Evolutionary conservation across 2,888 invertebrate genomes (phyloP), one percentile per base, ranked within the genome.

Genomic region (Eupithecia insigniata): DNA sequence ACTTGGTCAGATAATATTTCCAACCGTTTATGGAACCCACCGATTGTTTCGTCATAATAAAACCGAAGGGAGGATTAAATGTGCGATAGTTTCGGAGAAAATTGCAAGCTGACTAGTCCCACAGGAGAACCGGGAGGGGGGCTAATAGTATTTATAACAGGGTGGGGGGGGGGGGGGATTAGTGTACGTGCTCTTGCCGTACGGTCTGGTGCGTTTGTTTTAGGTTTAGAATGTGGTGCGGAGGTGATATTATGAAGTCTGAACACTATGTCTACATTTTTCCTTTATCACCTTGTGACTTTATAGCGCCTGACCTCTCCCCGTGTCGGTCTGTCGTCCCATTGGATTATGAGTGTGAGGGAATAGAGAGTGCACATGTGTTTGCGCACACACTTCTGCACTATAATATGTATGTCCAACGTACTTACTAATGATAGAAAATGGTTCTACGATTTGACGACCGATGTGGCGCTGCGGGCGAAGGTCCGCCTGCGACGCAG

Each of bases 111-210:
- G 86, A 84, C 79, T 79, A 78, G 79, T 72, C 81, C 83, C 81
- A 78, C 43, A 69, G 82, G 79, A 62, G 74, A 73, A 81, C 72
- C 76, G 81, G 81, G 74, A 80, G 80, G 83, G 55, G 67, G 62
- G 69, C 70, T 83, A 88, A 87, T 87, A 88, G 89, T 91, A 92
- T 91, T 91, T 92, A 91, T 91, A 92, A 90, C 88, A 85, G 81
- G 85, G 83, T 79, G 58, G 58, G 66, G 69, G 72, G n/a, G n/a
- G 58, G 58, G 66, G 69, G 79, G 87, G 86, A 90, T 90, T 89
- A 89, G 85, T 77, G 80, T 82, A 84, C 87, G 84, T 85, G 84
- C 82, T 82, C 80, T 80, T 80, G 81, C 66, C 66, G 60, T 71
- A 43, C 70, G 70, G 70, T 75, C 67, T 75, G 73, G 72, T 75